Evolutionary conservation across 2,113 vertebrate genomes (phyloP).

Genomic region (Fukomys damarensis): DNA sequence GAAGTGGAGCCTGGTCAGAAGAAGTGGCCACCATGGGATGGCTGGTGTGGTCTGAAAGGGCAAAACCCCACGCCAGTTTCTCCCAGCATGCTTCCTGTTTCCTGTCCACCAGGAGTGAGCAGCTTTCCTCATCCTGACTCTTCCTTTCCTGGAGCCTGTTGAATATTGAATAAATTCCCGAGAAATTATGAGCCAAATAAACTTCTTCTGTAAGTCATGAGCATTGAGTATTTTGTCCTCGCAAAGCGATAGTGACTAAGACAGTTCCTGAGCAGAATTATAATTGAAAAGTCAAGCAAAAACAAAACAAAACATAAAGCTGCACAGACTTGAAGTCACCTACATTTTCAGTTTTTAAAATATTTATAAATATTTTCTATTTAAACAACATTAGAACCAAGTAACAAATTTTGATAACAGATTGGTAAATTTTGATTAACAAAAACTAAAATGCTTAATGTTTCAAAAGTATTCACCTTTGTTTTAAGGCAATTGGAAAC

Average conservation of each 20-base stretch:
- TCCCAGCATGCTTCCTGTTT: neutral
- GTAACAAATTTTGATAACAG: neutral
- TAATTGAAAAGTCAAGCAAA: conserved; percentile 36
- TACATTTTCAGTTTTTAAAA: conserved; percentile 48
- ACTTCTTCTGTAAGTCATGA: neutral
- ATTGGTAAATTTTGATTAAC: neutral
- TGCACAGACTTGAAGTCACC: neutral
- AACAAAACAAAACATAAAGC: neutral
- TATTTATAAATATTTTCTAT: conserved; percentile 6
- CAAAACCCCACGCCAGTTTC: neutral
- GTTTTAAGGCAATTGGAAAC: conserved; percentile 11
- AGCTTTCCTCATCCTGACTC: neutral
- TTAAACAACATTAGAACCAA: neutral
- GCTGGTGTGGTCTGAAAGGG: neutral
- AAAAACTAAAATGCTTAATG: neutral
- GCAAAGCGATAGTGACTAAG: neutral
- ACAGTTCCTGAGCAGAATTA: neutral
- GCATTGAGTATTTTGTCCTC: too few species aligned
- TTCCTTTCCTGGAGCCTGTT: neutral
- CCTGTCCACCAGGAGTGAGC: neutral
- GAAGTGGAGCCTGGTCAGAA: neutral
- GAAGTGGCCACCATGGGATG: neutral
- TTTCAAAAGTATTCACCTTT: conserved; percentile 50
- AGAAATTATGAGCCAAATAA: neutral
- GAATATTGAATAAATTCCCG: neutral